Evolutionary conservation across 2,888 invertebrate species (phyloP), one percentile per base, ranked within the genome.

Genomic region (Cantharis rustica): DNA sequence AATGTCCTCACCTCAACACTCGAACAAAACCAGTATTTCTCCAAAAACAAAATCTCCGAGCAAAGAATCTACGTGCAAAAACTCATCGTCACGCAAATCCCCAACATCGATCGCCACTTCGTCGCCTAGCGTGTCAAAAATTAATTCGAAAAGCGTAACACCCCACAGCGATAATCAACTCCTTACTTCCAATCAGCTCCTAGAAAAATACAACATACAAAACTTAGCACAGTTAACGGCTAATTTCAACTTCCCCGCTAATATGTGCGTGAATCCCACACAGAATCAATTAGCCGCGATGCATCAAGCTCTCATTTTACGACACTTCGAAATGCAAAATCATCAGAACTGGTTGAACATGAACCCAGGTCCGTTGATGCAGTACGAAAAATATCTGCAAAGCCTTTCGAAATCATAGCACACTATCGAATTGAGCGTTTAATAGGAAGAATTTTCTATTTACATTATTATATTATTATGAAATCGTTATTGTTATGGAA

Each of bases 201-300:
- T 87, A 78, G 88, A 88, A 80, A 87, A 87, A 80, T 88, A 87
- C 82, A 88, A 88, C 76, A 87, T 88, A 26, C 88, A 87, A 77
- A 88, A 88, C 82, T 80, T 88, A 80, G 87, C 88, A 0, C 88
- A 88, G 75, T 75, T 88, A 69, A 86, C 87, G 27, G 88, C 88
- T 10, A 88, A 84, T 80, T 85, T 88, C 72, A 87, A 88, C 79
- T 85, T 86, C 78, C 80, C 79, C n/a, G 78, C 81, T 3, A 79
- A 80, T 72, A 78, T 84, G 15, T 82, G 81, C 11, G 73, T 82
- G 68, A 72, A 69, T 27, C 72, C 79, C 16, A 74, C 72, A 4
- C 62, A 68, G 61, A 81, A 77, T 73, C 86, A 85, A 70, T 77
- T 86, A 76, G 85, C 86, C 16, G 87, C 86, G 1, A 79, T 87